Conservation (phyloP, 2,113 vertebrate genomes). For the Amphilophus citrinellus region DNA sequence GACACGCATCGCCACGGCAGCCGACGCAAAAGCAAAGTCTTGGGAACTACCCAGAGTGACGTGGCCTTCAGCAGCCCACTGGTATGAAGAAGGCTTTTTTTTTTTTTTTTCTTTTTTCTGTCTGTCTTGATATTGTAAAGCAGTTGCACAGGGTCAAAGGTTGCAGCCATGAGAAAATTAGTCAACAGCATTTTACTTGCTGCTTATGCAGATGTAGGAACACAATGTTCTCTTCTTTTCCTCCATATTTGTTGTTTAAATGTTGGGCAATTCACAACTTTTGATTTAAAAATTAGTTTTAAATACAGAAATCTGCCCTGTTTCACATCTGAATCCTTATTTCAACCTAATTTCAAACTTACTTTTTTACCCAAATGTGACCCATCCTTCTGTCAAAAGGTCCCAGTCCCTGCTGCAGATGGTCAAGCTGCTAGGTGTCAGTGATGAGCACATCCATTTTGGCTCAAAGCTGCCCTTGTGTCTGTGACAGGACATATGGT, state of each 20-base stretch:
- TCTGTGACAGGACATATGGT: conserved; percentile 81
- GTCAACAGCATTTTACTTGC: too few relatives aligned
- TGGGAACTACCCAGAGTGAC: conserved; percentile 44
- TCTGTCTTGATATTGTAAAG: neutral
- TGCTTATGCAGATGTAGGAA: neutral
- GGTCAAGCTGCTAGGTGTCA: conserved; percentile 79
- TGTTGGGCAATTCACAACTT: neutral
- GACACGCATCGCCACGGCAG: conserved; percentile 15
- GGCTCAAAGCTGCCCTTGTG: conserved; percentile 67
- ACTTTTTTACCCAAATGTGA: conserved; percentile 51
- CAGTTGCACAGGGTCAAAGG: neutral
- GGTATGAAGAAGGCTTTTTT: conserved; percentile 56
- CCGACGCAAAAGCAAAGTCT: conserved; percentile 48
- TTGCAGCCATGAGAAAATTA: neutral
- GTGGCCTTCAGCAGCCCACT: conserved; percentile 82
- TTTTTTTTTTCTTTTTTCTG: neutral
- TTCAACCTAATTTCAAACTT: conserved; percentile 7
- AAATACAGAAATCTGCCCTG: neutral
- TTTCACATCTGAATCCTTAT: conserved; percentile 1
- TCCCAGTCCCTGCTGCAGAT: conserved; percentile 75
- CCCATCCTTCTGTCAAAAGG: conserved; percentile 50
- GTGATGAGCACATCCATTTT: conserved; percentile 74
- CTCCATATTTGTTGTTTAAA: neutral
- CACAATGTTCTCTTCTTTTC: neutral
- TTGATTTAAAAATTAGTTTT: neutral